A percentile compares a stretch with the other conserved stretches of the same genome.
Evolutionary conservation across 2,113 vertebrate genomes (phyloP).

Genomic region (Oncorhynchus clarkii): DNA sequence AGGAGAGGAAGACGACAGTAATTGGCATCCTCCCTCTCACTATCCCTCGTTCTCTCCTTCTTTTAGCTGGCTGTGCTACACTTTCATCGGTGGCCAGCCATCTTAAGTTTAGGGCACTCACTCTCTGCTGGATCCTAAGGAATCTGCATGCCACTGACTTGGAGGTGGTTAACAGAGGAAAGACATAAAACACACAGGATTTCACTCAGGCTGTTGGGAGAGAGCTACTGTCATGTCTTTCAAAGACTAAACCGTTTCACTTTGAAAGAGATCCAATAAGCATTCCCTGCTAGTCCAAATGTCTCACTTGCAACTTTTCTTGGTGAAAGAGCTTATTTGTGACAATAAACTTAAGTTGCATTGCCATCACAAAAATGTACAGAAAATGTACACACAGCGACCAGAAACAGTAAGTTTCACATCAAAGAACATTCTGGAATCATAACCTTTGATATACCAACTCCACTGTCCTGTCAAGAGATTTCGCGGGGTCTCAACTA

Average conservation of each 20-base stretch:
- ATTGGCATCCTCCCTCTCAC: slow-evolving; percentile 51
- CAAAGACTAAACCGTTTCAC: slow-evolving; percentile 22
- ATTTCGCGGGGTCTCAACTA: slow-evolving; percentile 50
- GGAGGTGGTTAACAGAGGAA: slow-evolving; percentile 67
- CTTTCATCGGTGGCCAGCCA: slow-evolving; percentile 69
- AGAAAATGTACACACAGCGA: neutral
- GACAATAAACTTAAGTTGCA: slow-evolving; percentile 28
- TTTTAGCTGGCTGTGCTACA: slow-evolving; percentile 35
- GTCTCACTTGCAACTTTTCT: neutral
- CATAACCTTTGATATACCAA: slow-evolving; percentile 56
- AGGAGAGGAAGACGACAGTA: slow-evolving; percentile 24
- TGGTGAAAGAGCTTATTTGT: slow-evolving; percentile 32
- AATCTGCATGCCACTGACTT: slow-evolving; percentile 70
- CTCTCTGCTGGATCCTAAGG: slow-evolving; percentile 44
- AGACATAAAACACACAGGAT: slow-evolving; percentile 57
- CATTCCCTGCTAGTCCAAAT: slow-evolving; percentile 20
- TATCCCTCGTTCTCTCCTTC: slow-evolving; percentile 38
- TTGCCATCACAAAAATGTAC: neutral
- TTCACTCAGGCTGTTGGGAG: slow-evolving; percentile 22
- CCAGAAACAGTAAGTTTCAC: too few relatives aligned
- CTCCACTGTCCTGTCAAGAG: slow-evolving; percentile 1
- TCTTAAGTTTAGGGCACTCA: slow-evolving; percentile 54
- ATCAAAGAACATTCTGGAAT: neutral
- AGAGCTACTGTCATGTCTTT: slow-evolving; percentile 39
- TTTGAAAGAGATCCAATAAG: slow-evolving; percentile 61